Conservation (phyloP, 1,140 invertebrate species). For the Zaprionus vittiger region DNA sequence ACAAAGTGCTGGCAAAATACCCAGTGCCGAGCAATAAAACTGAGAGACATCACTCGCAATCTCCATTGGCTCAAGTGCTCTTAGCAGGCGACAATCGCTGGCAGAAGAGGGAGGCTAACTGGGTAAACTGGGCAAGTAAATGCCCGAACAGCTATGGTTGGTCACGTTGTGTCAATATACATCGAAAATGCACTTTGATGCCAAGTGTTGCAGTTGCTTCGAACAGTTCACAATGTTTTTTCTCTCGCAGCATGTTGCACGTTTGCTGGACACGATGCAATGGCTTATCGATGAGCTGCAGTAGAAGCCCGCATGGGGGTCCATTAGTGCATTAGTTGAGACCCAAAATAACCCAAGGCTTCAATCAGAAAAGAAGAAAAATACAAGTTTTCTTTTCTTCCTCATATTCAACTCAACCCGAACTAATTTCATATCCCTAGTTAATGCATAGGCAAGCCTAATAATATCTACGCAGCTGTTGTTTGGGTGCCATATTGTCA, state of each 20-base stretch:
- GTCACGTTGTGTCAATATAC: slow-evolving; percentile 78
- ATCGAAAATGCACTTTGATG: slow-evolving; percentile 66
- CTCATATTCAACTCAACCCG: not conserved
- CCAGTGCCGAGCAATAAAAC: slow-evolving; percentile 35
- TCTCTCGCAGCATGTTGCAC: slow-evolving; percentile 3
- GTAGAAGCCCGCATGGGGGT: not conserved
- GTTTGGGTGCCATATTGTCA: not conserved
- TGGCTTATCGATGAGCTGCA: slow-evolving; percentile 27
- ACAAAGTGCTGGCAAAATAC: slow-evolving; percentile 37
- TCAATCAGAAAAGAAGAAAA: not conserved
- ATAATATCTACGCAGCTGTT: not conserved
- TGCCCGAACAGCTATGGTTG: slow-evolving; percentile 50
- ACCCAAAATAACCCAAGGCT: not conserved
- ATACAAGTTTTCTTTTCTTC: too few relatives aligned
- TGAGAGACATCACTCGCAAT: slow-evolving; percentile 14
- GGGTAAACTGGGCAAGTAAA: slow-evolving; percentile 40
- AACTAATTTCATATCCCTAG: not conserved
- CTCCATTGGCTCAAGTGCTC: slow-evolving; percentile 40
- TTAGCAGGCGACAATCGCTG: slow-evolving; percentile 11
- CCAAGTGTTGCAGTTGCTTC: slow-evolving; percentile 60
- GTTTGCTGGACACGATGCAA: not conserved
- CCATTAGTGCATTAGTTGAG: slow-evolving; percentile 1
- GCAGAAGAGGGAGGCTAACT: not conserved
- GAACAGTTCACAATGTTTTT: slow-evolving; percentile 43
- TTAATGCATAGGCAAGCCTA: not conserved